Conservation (phyloP, 1,140 invertebrate genomes). For the Camponotus floridanus region DNA sequence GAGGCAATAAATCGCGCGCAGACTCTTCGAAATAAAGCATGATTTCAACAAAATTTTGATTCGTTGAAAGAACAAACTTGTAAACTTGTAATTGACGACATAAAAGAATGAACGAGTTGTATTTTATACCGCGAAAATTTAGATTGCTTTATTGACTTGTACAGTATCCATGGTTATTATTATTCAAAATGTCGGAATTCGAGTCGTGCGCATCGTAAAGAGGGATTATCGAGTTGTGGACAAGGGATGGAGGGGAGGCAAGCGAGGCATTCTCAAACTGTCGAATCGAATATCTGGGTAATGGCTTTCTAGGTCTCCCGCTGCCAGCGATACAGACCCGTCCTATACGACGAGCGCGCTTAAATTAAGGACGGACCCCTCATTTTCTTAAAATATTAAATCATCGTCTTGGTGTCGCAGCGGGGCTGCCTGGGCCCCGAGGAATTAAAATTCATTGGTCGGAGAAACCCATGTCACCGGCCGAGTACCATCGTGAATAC, state of each 20-base stretch:
- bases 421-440: conserved; percentile 79
- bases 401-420: conserved; percentile 85
- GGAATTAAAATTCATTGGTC: conserved; percentile 86
- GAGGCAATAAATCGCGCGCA: not conserved
- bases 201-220: conserved; percentile 67
- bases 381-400: conserved; percentile 86
- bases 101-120: not conserved
- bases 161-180: conserved; percentile 47
- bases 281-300: conserved; percentile 78
- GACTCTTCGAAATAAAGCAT: not conserved
- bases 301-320: conserved; percentile 77
- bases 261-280: conserved; percentile 68
- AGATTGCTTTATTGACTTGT: conserved; percentile 26
- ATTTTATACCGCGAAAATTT: conserved; percentile 13
- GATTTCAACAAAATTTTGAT: not conserved
- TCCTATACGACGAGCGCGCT: conserved; percentile 72
- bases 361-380: conserved; percentile 84
- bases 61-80: not conserved
- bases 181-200: conserved; percentile 46
- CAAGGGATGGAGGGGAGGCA: not conserved
- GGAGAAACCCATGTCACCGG: conserved; percentile 85
- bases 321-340: conserved; percentile 78
- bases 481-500: conserved; percentile 86
- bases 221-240: conserved; percentile 67
- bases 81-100: not conserved